phyloP scores from a whole-genome alignment of 1,140 invertebrate genomes.

The Arion vulgaris region DNA sequence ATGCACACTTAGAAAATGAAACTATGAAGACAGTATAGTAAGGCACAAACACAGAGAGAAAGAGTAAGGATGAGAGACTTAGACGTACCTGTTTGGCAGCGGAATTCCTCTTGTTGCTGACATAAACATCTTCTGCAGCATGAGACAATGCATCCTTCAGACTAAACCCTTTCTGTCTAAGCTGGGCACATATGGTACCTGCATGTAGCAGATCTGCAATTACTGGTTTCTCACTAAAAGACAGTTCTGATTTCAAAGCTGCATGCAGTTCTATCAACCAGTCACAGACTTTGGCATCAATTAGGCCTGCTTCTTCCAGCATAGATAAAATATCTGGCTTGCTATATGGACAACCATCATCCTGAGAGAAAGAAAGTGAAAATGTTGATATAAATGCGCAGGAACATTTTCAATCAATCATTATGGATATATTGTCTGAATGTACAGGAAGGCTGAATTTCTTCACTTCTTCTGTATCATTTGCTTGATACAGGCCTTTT shows the following conservation, averaged over 20 bases:
- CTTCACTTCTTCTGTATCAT: too few species aligned
- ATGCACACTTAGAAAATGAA: too few species aligned
- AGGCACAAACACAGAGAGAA: too few species aligned
- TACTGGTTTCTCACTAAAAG: conserved; percentile 59
- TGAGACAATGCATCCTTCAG: conserved; percentile 75
- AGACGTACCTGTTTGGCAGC: conserved; percentile 48
- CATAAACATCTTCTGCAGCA: conserved; percentile 81
- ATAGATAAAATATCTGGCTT: not conserved
- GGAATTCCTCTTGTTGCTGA: conserved; percentile 74
- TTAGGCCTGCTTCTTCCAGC: conserved; percentile 46
- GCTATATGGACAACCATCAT: conserved; percentile 25
- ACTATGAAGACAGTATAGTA: too few species aligned
- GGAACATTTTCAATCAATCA: too few species aligned
- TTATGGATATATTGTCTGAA: too few species aligned
- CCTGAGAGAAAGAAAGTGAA: not conserved
- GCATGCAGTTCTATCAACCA: conserved; percentile 59
- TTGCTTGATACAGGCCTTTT: too few species aligned
- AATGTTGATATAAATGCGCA: not conserved
- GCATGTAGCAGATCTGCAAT: conserved; percentile 77
- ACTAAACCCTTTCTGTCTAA: conserved; percentile 77
- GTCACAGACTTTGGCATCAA: conserved; percentile 52
- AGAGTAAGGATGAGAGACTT: too few species aligned
- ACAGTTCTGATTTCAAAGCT: conserved; percentile 49
- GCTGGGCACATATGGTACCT: conserved; percentile 78
- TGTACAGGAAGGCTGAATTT: too few species aligned